Conservation (phyloP, 2,888 invertebrate genomes). For the Pyrochroa serraticornis region DNA sequence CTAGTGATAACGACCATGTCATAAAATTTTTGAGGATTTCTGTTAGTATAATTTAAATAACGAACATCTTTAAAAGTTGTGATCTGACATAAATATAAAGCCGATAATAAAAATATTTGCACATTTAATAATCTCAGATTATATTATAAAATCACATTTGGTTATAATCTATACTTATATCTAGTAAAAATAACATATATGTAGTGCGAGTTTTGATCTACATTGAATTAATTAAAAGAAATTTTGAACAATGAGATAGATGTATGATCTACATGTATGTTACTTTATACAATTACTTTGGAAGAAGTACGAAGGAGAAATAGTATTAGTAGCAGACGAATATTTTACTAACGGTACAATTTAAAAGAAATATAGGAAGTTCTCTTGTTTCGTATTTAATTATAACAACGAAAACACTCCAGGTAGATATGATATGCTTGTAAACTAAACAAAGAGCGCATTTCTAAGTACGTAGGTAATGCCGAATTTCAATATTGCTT, state of each 20-base stretch:
- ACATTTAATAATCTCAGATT: slow-evolving; percentile 47
- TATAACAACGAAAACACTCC: not conserved
- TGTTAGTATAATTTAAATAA: slow-evolving; percentile 32
- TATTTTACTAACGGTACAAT: no score
- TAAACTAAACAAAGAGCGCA: no score
- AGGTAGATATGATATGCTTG: not conserved
- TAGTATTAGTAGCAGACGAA: no score
- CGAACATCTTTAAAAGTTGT: slow-evolving; percentile 37
- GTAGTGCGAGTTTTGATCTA: not conserved
- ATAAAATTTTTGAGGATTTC: slow-evolving; percentile 1
- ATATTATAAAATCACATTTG: slow-evolving; percentile 47
- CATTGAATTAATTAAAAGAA: slow-evolving; percentile 6
- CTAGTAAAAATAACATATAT: slow-evolving; percentile 27
- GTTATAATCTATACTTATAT: slow-evolving; percentile 33
- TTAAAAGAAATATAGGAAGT: slow-evolving; percentile 9
- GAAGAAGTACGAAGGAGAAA: slow-evolving; percentile 15
- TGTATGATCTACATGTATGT: slow-evolving; percentile 11
- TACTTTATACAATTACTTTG: slow-evolving; percentile 18
- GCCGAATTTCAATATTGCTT: no score
- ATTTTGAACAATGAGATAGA: not conserved
- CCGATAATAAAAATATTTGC: slow-evolving; percentile 42
- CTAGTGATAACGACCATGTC: slow-evolving; percentile 8
- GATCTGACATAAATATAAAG: slow-evolving; percentile 37
- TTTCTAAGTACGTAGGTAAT: no score
- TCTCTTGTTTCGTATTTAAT: not conserved